Evolutionary conservation across 1,140 invertebrate genomes (phyloP), one percentile per base, ranked within the genome.

Genomic region (Drosophila yakuba): DNA sequence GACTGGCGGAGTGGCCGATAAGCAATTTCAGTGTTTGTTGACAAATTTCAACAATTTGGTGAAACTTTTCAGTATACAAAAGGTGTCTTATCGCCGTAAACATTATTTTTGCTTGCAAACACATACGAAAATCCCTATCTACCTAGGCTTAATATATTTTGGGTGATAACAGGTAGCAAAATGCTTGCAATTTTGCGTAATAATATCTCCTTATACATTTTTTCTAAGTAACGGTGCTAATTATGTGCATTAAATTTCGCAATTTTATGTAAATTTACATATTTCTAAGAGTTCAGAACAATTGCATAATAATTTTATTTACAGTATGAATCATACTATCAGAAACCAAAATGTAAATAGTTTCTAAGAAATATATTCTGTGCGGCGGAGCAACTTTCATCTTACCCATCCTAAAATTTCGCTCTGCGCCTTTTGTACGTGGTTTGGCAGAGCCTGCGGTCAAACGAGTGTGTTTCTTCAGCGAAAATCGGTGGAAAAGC

Each of bases 401-500:
- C 74, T 50, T 58, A 60, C 50, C 68, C 67, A 45, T 44, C 28
- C 41, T 38, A 58, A 84, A 84, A 51, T 63, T 77, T 50, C 64
- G 36, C 15, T 63, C 32, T 61, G 41, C 51, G 28, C 47, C 39
- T 47, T 56, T 54, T 43, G n/a, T 56, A 54, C 56, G n/a, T 48
- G 60, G 74, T 23, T 44, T 25, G n/a, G 36, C 39, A 45, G 32
- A 45, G 81, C 81, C 77, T 51, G 45, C 56, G 67, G 81, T 69
- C 51, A 56, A 50, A 80, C 28, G 59, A 41, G 71, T 63, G 58
- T 41, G 28, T 62, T 63, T 55, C 39, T 39, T 62, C 17, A 17
- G 25, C 11, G 38, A 74, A 74, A 85, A 78, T 80, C 68, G 44
- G 63, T 67, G 81, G 50, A 76, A 85, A 84, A 75, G 71, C 36